Evolutionary conservation across 1,140 invertebrate genomes (phyloP).

Genomic region (Holcopasites calliopsidis): DNA sequence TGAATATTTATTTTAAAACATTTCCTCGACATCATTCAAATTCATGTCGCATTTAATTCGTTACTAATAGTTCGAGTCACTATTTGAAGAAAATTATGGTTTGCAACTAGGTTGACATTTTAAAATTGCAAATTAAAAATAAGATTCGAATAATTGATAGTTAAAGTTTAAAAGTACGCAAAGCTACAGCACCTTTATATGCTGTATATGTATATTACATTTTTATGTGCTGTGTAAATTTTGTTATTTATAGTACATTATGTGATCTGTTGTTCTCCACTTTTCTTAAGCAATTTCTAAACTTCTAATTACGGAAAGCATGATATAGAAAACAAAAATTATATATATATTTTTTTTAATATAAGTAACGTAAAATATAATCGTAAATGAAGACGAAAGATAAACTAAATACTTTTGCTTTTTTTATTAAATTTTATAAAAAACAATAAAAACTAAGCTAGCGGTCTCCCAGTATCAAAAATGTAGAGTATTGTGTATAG

Average conservation of each 20-base stretch:
- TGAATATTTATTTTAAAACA: constrained; percentile 33
- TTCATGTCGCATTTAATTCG: constrained; percentile 23
- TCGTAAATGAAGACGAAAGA: constrained; percentile 38
- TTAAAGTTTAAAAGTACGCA: constrained; percentile 9
- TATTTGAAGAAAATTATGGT: constrained; percentile 8
- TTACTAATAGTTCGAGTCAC: neutral
- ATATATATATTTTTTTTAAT: constrained; percentile 2
- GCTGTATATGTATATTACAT: constrained; percentile 12
- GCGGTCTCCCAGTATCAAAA: constrained; percentile 45
- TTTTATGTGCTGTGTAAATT: neutral
- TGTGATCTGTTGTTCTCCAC: neutral
- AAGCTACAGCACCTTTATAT: constrained; percentile 4
- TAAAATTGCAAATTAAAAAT: constrained; percentile 13
- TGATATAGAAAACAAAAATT: neutral
- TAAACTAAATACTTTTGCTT: constrained; percentile 10
- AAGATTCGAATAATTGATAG: constrained; percentile 23
- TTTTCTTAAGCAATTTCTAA: neutral
- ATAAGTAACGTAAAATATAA: neutral
- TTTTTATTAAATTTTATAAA: neutral
- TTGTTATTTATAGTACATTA: constrained; percentile 1
- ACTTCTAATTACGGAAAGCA: neutral
- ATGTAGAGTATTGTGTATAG: constrained; percentile 54
- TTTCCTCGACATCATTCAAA: constrained; percentile 24
- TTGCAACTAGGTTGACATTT: neutral
- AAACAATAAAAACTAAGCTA: constrained; percentile 29